Base-by-base conservation (phyloP, 2,888 invertebrate genomes). In the Caradrina clavipalpis region DNA sequence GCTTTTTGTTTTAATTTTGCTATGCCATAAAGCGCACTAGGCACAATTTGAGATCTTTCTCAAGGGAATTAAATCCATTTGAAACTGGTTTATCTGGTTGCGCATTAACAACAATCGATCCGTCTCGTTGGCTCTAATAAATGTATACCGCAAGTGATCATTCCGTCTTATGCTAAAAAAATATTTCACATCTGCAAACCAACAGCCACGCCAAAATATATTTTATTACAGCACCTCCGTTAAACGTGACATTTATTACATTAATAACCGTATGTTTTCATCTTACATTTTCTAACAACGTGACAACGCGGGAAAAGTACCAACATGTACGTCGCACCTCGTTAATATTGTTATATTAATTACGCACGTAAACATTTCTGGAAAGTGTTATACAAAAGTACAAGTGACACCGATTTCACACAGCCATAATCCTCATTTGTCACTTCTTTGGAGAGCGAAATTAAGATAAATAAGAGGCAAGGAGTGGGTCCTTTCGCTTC, bases 391-490 rank as follows among this genome's bases (percentile, higher is more conserved):
- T 78, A 86, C 83, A 80, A 83, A 87, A 87, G 85, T 84, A 81
- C 84, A 84, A 86, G 86, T 86, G 88, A 88, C 89, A 88, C 86
- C 88, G 86, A 90, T 90, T 91, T 89, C 86, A 89, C 89, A 87
- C 86, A 87, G 84, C 86, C 87, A 88, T 91, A 91, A 92, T 92
- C 87, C 90, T 87, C 90, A 92, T 93, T 93, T 93, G 93, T 92
- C 93, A 93, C 90, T 91, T 92, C 92, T 93, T 89, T 88, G 83
- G 89, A 86, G 90, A 92, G 91, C 90, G 88, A 94, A 94, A 95
- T 95, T 93, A 94, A 94, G 93, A 95, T 94, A 94, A 94, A 94
- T 93, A 94, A 93, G 93, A 92, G 90, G 89, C 89, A 92, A 91
- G 92, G 90, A 94, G 92, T 92, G 91, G 93, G 91, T 93, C 94